Conservation (phyloP, 1,140 invertebrate genomes). For the Chlorops oryzae region DNA sequence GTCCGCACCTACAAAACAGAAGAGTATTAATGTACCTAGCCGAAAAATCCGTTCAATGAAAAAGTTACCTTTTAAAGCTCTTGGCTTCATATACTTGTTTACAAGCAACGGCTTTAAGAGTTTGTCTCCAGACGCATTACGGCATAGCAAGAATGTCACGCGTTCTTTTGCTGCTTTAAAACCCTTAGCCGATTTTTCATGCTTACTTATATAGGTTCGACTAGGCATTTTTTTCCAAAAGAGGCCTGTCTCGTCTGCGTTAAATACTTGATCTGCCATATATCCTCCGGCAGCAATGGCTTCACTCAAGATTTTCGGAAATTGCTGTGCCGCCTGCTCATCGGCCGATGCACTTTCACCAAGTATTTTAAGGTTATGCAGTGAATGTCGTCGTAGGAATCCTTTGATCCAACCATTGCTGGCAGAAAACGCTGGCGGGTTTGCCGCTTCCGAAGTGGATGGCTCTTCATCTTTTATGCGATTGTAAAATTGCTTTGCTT, state of each 20-base stretch:
- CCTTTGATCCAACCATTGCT: slow-evolving; percentile 3
- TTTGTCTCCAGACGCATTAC: neutral
- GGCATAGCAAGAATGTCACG: slow-evolving; percentile 13
- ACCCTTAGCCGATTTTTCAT: slow-evolving; percentile 42
- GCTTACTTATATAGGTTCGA: slow-evolving; percentile 42
- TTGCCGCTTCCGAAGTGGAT: too few relatives aligned
- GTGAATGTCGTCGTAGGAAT: slow-evolving; percentile 11
- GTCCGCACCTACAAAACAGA: too few relatives aligned
- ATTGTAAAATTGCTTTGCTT: too few relatives aligned
- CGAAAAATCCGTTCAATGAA: too few relatives aligned
- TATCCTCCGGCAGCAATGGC: slow-evolving; percentile 17
- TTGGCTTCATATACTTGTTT: neutral
- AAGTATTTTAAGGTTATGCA: slow-evolving; percentile 15
- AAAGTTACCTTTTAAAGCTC: slow-evolving; percentile 7
- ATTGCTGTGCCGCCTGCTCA: slow-evolving; percentile 9
- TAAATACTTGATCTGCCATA: slow-evolving; percentile 44
- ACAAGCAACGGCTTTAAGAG: neutral
- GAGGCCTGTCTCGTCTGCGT: slow-evolving; percentile 45
- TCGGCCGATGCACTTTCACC: slow-evolving; percentile 11
- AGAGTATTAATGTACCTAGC: too few relatives aligned
- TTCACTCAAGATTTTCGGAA: slow-evolving; percentile 7
- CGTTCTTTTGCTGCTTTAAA: slow-evolving; percentile 49
- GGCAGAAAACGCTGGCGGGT: slow-evolving; percentile 8
- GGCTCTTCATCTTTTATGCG: too few relatives aligned
- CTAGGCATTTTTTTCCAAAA: slow-evolving; percentile 51